phyloP scores from a whole-genome alignment of 1,140 invertebrate genomes.

The Drosophila repleta region DNA sequence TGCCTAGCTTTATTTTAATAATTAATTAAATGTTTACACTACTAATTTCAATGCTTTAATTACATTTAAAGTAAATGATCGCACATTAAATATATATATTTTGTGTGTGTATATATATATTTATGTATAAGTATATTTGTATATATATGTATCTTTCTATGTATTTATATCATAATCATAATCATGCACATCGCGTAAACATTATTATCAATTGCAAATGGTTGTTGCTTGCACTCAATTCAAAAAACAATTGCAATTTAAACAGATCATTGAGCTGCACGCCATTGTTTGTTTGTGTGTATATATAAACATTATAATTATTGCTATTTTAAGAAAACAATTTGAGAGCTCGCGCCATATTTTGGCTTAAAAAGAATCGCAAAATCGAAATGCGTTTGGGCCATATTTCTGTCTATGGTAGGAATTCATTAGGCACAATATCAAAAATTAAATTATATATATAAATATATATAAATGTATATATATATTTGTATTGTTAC shows the following conservation, averaged over 20 bases:
- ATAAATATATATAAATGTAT: background rate
- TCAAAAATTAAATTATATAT: constrained; percentile 34
- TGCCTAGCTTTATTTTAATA: constrained; percentile 77
- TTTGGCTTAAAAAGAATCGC: background rate
- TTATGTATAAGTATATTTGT: constrained; percentile 24
- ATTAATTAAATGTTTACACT: constrained; percentile 74
- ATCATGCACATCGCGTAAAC: constrained; percentile 49
- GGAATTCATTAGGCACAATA: constrained; percentile 51
- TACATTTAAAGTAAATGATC: constrained; percentile 77
- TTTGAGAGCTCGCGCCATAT: constrained; percentile 23
- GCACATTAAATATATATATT: constrained; percentile 59
- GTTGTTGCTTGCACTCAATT: constrained; percentile 52
- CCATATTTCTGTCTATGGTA: constrained; percentile 25
- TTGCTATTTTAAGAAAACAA: constrained; percentile 21
- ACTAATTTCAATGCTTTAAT: constrained; percentile 78
- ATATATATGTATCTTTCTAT: constrained; percentile 23
- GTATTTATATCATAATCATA: constrained; percentile 36
- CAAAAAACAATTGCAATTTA: constrained; percentile 27
- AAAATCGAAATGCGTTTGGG: constrained; percentile 16
- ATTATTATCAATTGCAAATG: constrained; percentile 77
- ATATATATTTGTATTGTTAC: constrained; percentile 16
- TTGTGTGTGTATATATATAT: constrained; percentile 10
- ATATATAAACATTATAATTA: constrained; percentile 13
- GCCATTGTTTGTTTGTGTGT: constrained; percentile 15
- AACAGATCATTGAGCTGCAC: constrained; percentile 38